Base-by-base conservation (phyloP, 1,140 invertebrate species). In the Tigriopus japonicus region DNA sequence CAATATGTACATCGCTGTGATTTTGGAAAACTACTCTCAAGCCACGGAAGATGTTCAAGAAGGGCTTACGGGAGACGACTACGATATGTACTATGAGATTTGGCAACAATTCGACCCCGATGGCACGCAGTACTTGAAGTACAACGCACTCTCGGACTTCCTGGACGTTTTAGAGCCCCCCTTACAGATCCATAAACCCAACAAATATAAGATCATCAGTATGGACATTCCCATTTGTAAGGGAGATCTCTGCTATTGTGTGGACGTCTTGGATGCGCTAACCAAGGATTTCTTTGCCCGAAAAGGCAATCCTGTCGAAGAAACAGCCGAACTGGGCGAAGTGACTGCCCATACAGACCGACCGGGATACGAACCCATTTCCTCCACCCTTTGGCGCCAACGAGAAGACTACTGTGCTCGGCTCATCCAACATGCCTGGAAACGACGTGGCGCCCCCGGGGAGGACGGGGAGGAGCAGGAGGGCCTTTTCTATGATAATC, bases 51-150 rank as follows among this genome's bases (percentile, higher is more conserved):
- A 97, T 73, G 94, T 97, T 49, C 92, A 97, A 71, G 92, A 97
- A 73, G 92, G 93, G 67, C 77, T 97, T 49, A 97, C 93, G 35
- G 91, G 95, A 70, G 93, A 98, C 73, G 93, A 98, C 72, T 97
- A 97, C 75, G 94, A 98, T 71, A 95, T 97, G 90, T 98, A 95
- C 74, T 98, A 98, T 71, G 93, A 97, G 75, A 94, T 96, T 65
- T 98, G 94, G 94, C 91, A 96, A 71, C 84, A 91, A 68, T 98
- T 91, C 73, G 94, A 98, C 75, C 92, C 93, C 0, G 87, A 96
- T 68, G 93, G 93, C 53, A 94, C 91, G 5, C 89, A 96, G 72
- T 98, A 94, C 74, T 95, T 98, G 67, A 79, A 83, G 52, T 92
- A 95, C 74, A 83, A 90, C 66, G 83, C 90, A 71, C 74, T 98